Base-by-base conservation (phyloP, 2,797 vertebrate genomes). In the Acestrorhynchus altus region DNA sequence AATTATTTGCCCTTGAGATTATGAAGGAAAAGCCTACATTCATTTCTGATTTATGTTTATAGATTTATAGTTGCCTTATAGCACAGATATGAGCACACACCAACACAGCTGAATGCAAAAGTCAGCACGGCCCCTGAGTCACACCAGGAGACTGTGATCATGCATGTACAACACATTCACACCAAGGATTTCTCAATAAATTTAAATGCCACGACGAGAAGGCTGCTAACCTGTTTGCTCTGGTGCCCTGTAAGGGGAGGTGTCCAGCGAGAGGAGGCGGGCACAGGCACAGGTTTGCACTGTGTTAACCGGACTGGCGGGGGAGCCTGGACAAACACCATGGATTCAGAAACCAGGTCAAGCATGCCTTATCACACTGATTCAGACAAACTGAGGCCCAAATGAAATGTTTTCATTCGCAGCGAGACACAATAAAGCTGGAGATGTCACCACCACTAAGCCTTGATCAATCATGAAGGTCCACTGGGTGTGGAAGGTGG, bases 221-320 rank as follows among this genome's bases (percentile, higher is more conserved):
- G n/a, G 39, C 47, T 4, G 3, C 79, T 75, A 51, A 93, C 93
- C 90, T 91, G 92, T 87, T 83, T 87, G 72, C 65, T 89, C 83
- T 84, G 76, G 76, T 89, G 88, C 75, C 83, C 75, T 0, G 86
- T 83, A 77, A 89, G 82, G 1, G 88, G 70, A 9, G 86, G 79
- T 0, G 90, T 92, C 95, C 93, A 94, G 72, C 88, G 93, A 78
- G 94, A 93, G 80, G 93, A 81, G 78, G 92, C 54, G 28, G 94
- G 90, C 63, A 66, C 63, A 73, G 92, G 87, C 72, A 90, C 87
- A 0, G 93, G 92, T 0, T 83, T 85, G 54, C 70, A 77, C 70
- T 89, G 90, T 8, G 94, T 89, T 0, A 94, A 91, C 39, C 91
- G 94, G 60, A 92, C 87, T 0, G 93, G 94, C 2, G 93, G 87